Conservation (phyloP, 1,140 invertebrate species). For the Campoletis sonorensis region DNA sequence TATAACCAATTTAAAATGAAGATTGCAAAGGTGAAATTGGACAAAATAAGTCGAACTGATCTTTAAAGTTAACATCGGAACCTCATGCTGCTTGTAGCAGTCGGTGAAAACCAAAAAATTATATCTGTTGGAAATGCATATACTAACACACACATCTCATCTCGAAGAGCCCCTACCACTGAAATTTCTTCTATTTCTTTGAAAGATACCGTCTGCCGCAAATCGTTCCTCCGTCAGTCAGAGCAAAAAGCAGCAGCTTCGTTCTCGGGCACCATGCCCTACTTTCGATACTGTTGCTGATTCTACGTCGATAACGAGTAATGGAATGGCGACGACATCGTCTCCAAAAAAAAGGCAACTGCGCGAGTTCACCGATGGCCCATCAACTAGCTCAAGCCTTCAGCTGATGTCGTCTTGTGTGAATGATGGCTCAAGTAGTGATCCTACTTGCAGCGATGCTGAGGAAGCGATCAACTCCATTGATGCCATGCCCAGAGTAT, state of each 20-base stretch:
- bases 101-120: too few species aligned
- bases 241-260: constrained; percentile 65
- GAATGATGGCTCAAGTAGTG: constrained; percentile 68
- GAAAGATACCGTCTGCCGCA: constrained; percentile 57
- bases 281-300: constrained; percentile 55
- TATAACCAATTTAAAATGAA: too few species aligned
- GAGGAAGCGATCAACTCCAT: constrained; percentile 72
- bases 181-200: background rate
- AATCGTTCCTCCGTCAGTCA: constrained; percentile 60
- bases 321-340: constrained; percentile 68
- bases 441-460: constrained; percentile 71
- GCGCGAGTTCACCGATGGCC: constrained; percentile 63
- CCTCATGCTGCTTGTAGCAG: too few species aligned
- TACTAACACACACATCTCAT: background rate
- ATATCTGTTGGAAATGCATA: too few species aligned
- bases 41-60: too few species aligned
- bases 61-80: too few species aligned
- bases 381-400: constrained; percentile 62
- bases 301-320: constrained; percentile 66
- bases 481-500: constrained; percentile 67
- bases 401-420: constrained; percentile 59
- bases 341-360: constrained; percentile 64
- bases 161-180: background rate
- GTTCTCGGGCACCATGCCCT: constrained; percentile 57
- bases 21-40: too few species aligned